These are phyloP conservation scores for Hoplostethus atlanticus DNA, from an alignment of 2,797 vertebrate species.

Conservation along the genomic window DNA sequence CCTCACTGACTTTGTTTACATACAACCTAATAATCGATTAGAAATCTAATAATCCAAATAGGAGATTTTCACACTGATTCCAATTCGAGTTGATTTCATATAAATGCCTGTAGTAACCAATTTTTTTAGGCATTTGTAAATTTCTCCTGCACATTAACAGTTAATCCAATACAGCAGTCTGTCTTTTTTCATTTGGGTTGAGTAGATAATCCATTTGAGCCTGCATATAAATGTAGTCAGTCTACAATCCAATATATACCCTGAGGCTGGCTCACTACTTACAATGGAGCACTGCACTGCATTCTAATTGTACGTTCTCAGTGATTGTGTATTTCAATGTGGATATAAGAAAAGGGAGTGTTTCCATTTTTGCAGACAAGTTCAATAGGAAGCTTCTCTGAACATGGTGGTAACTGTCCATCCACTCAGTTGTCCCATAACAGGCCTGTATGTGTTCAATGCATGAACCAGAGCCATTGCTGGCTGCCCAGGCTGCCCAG, in stretches of 20 bases:
- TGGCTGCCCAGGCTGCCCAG: conserved; percentile 35
- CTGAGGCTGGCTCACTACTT: too few species aligned
- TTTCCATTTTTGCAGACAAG: not conserved
- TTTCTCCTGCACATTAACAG: not conserved
- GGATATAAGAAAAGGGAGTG: too few species aligned
- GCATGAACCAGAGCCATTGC: conserved; percentile 26
- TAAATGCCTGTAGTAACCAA: not conserved
- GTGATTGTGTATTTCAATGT: too few species aligned
- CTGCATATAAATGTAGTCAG: not conserved
- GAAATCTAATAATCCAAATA: not conserved
- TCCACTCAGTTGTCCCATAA: not conserved
- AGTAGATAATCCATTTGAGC: not conserved
- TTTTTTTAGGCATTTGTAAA: not conserved
- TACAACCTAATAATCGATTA: not conserved
- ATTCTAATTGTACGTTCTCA: too few species aligned
- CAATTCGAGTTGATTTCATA: not conserved
- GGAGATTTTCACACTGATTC: not conserved
- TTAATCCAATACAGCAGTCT: conserved; percentile 1
- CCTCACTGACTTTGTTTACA: not conserved
- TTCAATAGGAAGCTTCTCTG: not conserved
- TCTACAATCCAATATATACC: not conserved
- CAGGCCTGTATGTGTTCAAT: conserved; percentile 1
- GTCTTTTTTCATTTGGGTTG: not conserved
- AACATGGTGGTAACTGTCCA: conserved; percentile 21
- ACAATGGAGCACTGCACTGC: too few species aligned